Percentiles rank a stretch among this genome's conserved stretches.
These are phyloP conservation scores for Camponotus floridanus DNA, from an alignment of 1,140 invertebrate genomes.

Conservation along the genomic window DNA sequence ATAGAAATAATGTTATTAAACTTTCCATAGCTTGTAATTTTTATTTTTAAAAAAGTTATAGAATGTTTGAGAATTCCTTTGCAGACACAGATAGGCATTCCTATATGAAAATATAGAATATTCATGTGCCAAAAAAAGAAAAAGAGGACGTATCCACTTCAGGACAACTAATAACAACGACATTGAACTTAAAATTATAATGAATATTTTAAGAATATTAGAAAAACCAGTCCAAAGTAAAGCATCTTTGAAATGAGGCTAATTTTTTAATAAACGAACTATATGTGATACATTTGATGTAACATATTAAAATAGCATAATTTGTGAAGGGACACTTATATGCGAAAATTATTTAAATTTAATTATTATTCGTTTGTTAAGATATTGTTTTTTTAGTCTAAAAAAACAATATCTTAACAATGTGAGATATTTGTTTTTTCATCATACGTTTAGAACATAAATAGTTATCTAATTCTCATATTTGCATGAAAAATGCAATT, in stretches of 20 bases:
- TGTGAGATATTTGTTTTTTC: conserved; percentile 23
- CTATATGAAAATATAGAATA: conserved; percentile 93
- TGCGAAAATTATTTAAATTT: conserved; percentile 23
- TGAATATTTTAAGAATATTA: conserved; percentile 90
- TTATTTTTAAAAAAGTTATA: background rate
- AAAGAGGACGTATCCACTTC: conserved; percentile 92
- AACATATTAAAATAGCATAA: conserved; percentile 86
- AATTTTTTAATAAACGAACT: conserved; percentile 96
- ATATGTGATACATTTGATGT: conserved; percentile 93
- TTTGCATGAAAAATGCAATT: background rate
- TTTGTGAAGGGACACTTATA: conserved; percentile 19
- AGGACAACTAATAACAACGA: conserved; percentile 90
- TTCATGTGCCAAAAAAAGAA: conserved; percentile 93
- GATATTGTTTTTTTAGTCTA: background rate
- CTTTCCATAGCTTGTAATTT: conserved; percentile 25
- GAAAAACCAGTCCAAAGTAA: conserved; percentile 91
- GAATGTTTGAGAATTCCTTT: conserved; percentile 28
- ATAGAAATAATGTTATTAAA: background rate
- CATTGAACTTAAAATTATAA: conserved; percentile 91
- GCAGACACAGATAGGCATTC: conserved; percentile 90
- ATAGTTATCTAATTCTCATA: background rate
- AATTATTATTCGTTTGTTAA: background rate
- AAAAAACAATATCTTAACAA: background rate
- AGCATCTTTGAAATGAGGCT: conserved; percentile 96
- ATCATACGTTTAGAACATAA: conserved; percentile 9